Evolutionary conservation across 1,140 invertebrate genomes (phyloP), one percentile per base, ranked within the genome.

Genomic region (Drosophila nannoptera): DNA sequence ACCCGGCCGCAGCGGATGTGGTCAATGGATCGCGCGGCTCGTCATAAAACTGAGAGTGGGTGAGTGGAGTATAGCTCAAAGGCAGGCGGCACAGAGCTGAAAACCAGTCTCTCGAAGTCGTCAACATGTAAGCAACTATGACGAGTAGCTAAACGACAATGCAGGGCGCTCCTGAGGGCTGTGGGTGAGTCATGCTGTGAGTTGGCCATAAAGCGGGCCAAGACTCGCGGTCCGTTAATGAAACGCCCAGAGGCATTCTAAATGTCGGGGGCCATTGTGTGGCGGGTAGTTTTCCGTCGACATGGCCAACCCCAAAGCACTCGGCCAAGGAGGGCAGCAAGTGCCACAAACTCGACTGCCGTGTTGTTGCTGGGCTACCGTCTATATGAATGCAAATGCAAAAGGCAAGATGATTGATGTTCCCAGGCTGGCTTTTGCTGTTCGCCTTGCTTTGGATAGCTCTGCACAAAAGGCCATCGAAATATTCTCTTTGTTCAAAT

Each of bases 401-500:
- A 71, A 73, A 75, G 46, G 45, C 50, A 29, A 55, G 64, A 69
- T 83, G 78, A 83, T 83, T 83, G 78, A 83, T 83, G 76, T 84
- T 84, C 76, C 80, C 80, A 76, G 67, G 59, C 69, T 77, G 59
- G 42, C 22, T 67, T 49, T 53, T 69, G 8, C 31, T 67, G 38
- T 22, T 48, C 43, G 16, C 53, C 45, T 43, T 56, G 38, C 33
- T 46, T 46, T 46, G 36, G 45, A 58, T 46, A 16, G 22, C 46
- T 50, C 16, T 49, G 35, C 43, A 69, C 58, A 81, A 83, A 63
- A 72, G 65, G 58, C 64, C 49, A 33, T 40, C 62, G 65, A 80
- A 83, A 86, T 52, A 83, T 83, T 83, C 81, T 83, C 81, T 80
- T 83, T 83, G 80, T 84, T 70, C 80, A 74, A 76, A 83, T 74